A percentile compares a stretch with the other conserved stretches of the same genome.
Conservation (phyloP, 2,888 invertebrate genomes). For the Dendrolimus pini region DNA sequence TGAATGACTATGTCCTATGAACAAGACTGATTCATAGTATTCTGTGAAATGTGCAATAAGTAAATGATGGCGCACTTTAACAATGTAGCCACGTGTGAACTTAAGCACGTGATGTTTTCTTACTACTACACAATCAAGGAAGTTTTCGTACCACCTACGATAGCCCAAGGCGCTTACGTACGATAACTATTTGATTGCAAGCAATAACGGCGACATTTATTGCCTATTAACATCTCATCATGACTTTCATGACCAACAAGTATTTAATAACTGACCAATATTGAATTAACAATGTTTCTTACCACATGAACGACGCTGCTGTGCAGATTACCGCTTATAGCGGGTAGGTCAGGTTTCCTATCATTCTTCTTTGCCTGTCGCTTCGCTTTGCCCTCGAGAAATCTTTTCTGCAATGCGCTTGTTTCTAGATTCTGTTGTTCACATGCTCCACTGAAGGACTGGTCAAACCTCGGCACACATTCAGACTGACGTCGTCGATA, state of each 20-base stretch:
- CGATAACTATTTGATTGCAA: constrained; percentile 2
- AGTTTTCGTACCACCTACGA: constrained; percentile 20
- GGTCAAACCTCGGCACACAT: constrained; percentile 91
- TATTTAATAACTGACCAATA: neutral
- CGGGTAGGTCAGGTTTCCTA: constrained; percentile 64
- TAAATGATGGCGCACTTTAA: neutral
- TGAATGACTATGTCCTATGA: neutral
- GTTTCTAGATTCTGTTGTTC: constrained; percentile 96
- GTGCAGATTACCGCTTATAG: constrained; percentile 76
- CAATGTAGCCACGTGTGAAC: constrained; percentile 17
- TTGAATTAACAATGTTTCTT: constrained; percentile 31
- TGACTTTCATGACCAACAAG: constrained; percentile 1
- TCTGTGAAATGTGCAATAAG: neutral
- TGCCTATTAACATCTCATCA: neutral
- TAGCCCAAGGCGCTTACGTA: constrained; percentile 18
- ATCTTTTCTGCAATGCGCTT: constrained; percentile 90
- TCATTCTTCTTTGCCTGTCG: constrained; percentile 89
- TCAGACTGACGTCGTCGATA: constrained; percentile 91
- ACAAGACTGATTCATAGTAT: neutral
- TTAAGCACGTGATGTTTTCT: constrained; percentile 19
- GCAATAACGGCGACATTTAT: neutral
- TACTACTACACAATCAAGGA: constrained; percentile 23
- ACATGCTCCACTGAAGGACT: constrained; percentile 89
- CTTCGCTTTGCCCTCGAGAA: constrained; percentile 93
- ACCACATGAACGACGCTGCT: constrained; percentile 86